Conservation (phyloP, 2,888 invertebrate genomes). For the Lymantria dispar region DNA sequence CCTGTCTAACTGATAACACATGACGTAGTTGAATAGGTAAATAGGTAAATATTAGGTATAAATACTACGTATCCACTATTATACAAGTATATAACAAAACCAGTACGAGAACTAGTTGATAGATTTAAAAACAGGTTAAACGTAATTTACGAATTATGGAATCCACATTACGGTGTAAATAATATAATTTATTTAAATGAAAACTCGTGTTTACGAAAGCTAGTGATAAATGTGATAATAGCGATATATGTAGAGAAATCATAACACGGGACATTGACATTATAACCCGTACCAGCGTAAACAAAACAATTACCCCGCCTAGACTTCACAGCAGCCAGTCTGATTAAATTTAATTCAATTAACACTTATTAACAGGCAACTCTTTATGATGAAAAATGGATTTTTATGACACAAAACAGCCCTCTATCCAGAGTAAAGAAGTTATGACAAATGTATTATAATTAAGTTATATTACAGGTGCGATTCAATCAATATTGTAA, state of each 20-base stretch:
- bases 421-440: slow-evolving; percentile 1
- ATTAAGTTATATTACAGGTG: slow-evolving; percentile 35
- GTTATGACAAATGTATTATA: slow-evolving; percentile 21
- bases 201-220: too few relatives aligned
- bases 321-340: slow-evolving; percentile 15
- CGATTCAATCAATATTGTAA: slow-evolving; percentile 38
- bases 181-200: too few relatives aligned
- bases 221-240: not conserved
- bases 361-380: slow-evolving; percentile 12
- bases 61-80: not conserved
- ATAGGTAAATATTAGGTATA: slow-evolving; percentile 16
- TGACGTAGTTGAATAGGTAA: slow-evolving; percentile 32
- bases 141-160: too few relatives aligned
- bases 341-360: slow-evolving; percentile 36
- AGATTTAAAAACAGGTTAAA: not conserved
- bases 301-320: slow-evolving; percentile 37
- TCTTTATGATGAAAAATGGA: not conserved
- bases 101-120: not conserved
- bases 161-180: too few relatives aligned
- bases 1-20: slow-evolving; percentile 42
- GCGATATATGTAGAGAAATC: not conserved
- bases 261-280: slow-evolving; percentile 38
- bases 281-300: slow-evolving; percentile 30
- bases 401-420: not conserved
- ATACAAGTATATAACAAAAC: too few relatives aligned